phyloP scores from a whole-genome alignment of 2,113 vertebrate species.

The Gallinago media region DNA sequence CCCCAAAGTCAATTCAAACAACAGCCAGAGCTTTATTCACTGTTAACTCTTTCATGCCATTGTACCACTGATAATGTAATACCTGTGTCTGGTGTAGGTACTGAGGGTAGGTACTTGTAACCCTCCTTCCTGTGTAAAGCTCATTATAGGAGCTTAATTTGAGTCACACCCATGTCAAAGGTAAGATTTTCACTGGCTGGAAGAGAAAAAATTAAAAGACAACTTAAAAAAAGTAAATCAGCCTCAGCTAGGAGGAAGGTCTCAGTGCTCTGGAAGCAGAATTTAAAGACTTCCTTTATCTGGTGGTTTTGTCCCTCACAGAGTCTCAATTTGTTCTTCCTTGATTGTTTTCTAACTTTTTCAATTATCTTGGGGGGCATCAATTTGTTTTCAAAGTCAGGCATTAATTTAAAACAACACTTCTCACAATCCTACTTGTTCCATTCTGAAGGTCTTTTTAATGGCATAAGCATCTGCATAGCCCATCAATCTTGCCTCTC shows the following conservation, averaged over 20 bases:
- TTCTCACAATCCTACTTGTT: background rate
- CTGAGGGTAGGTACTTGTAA: background rate
- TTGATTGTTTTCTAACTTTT: slow-evolving; percentile 41
- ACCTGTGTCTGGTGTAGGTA: accelerated
- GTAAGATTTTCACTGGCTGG: accelerated
- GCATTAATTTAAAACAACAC: slow-evolving; percentile 28
- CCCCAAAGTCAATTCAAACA: background rate
- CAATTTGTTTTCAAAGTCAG: slow-evolving; percentile 53
- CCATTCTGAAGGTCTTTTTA: slow-evolving; percentile 51
- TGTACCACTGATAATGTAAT: accelerated
- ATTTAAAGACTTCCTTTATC: background rate
- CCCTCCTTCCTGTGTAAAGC: background rate
- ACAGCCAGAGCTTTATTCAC: no score
- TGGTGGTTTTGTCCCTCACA: background rate
- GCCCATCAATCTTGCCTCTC: slow-evolving; percentile 51
- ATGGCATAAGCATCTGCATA: slow-evolving; percentile 44
- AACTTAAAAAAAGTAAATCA: background rate
- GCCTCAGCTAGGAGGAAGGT: background rate
- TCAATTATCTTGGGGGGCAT: slow-evolving; percentile 47
- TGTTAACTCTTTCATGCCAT: background rate
- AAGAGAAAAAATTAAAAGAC: background rate
- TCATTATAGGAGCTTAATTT: background rate
- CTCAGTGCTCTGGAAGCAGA: background rate
- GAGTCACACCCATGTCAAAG: background rate
- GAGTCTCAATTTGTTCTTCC: background rate